Evolutionary conservation across 2,797 vertebrate species (phyloP), one percentile per base, ranked within the genome.

Genomic region (Mus caroli): DNA sequence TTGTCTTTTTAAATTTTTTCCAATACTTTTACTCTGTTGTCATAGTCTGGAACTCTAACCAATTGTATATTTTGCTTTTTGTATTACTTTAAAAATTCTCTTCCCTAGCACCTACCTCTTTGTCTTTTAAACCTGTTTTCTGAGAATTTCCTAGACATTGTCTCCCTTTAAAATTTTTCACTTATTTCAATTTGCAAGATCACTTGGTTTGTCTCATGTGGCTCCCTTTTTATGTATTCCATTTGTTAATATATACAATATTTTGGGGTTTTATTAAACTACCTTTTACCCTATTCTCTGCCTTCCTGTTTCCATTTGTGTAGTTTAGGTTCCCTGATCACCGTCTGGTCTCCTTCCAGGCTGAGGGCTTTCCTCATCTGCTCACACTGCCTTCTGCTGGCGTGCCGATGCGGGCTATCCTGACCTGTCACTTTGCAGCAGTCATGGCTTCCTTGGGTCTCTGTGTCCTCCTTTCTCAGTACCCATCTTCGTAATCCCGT

Each of bases 81-180:
- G 6, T 50, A 56, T 79, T 4, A 15, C 67, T 86, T 46, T 52
- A 91, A 50, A 34, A 9, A 11, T 85, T 94, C 84, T 90, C 37
- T 79, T 50, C 50, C 46, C 46, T 9, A 46, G 2, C 75, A 14
- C 34, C 26, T 20, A 15, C 46, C 58, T 87, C 28, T 93, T 80
- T 69, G 73, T 93, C 56, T 87, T 93, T 94, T 77, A 54, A 28
- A 62, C 76, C 87, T 82, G n/a, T 86, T 95, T 92, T 82, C 52
- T 82, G 62, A 89, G 56, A 43, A 14, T 62, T 79, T 78, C 22
- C 46, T 95, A 87, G 52, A 88, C 50, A 84, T 83, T 69, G 28
- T 78, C 26, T 84, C 46, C n/a, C 31, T 26, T 87, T 46, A 91
- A 88, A 76, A 62, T 43, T 89, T 96, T 88, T 86, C 79, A 54